A percentile compares a stretch with the other conserved stretches of the same genome.
These are phyloP conservation scores for Drosophila prolongata DNA, from an alignment of 2,888 invertebrate genomes.

Conservation along the genomic window DNA sequence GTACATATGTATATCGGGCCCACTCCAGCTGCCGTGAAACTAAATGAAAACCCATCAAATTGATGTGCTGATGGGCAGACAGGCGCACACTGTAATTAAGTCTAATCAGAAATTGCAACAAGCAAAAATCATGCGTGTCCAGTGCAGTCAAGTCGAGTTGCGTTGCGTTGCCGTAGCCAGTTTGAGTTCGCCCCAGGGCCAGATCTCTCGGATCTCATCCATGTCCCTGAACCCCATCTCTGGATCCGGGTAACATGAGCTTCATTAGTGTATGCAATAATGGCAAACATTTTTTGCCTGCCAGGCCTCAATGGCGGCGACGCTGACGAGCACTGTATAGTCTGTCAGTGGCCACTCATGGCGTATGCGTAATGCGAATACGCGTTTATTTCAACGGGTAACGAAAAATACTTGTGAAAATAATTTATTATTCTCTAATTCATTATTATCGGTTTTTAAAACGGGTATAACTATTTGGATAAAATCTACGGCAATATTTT, in stretches of 20 bases:
- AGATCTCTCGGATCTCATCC: slow-evolving; percentile 47
- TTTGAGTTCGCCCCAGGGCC: slow-evolving; percentile 37
- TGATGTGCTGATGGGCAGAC: slow-evolving; percentile 61
- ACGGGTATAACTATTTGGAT: too few species aligned
- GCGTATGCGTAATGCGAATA: slow-evolving; percentile 69
- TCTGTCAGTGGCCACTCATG: slow-evolving; percentile 57
- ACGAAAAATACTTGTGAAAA: background rate
- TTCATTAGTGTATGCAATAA: slow-evolving; percentile 81
- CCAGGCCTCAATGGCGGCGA: slow-evolving; percentile 66
- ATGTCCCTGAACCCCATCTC: slow-evolving; percentile 1
- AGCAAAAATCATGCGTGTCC: slow-evolving; percentile 78
- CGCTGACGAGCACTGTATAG: slow-evolving; percentile 42
- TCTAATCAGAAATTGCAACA: slow-evolving; percentile 79
- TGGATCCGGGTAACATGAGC: slow-evolving; percentile 70
- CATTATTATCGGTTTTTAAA: background rate
- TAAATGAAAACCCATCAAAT: slow-evolving; percentile 67
- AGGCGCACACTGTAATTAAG: slow-evolving; percentile 74
- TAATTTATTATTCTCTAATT: background rate
- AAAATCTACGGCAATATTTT: too few species aligned
- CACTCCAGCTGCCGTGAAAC: slow-evolving; percentile 13
- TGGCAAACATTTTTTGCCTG: slow-evolving; percentile 80
- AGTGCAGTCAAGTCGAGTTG: slow-evolving; percentile 46
- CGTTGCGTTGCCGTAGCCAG: slow-evolving; percentile 15
- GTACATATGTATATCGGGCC: background rate
- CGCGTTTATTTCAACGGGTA: slow-evolving; percentile 12